phyloP scores from a whole-genome alignment of 2,797 vertebrate genomes.

The Nyctalus aviator region DNA sequence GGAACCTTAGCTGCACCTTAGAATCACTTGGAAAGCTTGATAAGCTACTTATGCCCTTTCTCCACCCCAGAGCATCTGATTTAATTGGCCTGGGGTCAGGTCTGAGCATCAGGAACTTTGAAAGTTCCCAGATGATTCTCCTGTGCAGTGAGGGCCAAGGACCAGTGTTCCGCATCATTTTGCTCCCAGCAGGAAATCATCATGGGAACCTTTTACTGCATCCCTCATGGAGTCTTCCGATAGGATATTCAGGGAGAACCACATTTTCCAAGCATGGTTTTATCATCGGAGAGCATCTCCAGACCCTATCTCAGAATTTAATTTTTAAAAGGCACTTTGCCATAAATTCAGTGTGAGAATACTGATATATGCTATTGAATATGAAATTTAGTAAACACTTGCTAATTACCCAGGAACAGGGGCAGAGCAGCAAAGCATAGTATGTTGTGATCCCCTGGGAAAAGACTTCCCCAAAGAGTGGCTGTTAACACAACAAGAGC shows the following conservation, averaged over 20 bases:
- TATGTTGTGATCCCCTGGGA: too few species aligned
- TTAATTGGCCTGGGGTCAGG: neutral
- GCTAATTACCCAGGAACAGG: neutral
- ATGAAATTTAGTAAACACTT: neutral
- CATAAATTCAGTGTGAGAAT: neutral
- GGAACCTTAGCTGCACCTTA: neutral
- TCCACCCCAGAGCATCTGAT: neutral
- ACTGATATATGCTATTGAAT: neutral
- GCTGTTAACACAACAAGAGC: neutral
- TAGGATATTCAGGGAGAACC: neutral
- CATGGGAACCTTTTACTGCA: constrained; percentile 61
- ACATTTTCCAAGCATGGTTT: neutral
- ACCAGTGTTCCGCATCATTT: constrained; percentile 1
- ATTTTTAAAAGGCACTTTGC: neutral
- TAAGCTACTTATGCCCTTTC: constrained; percentile 4
- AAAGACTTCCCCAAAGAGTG: neutral
- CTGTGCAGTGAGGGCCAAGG: neutral
- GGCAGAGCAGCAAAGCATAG: neutral
- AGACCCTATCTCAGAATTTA: neutral
- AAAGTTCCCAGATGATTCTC: neutral
- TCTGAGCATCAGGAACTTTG: neutral
- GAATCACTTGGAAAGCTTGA: neutral
- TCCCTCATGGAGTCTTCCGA: neutral
- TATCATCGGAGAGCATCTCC: neutral
- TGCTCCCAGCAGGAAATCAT: neutral